Evolutionary conservation across 2,113 vertebrate species (phyloP).

Genomic region (Parotia lawesii): DNA sequence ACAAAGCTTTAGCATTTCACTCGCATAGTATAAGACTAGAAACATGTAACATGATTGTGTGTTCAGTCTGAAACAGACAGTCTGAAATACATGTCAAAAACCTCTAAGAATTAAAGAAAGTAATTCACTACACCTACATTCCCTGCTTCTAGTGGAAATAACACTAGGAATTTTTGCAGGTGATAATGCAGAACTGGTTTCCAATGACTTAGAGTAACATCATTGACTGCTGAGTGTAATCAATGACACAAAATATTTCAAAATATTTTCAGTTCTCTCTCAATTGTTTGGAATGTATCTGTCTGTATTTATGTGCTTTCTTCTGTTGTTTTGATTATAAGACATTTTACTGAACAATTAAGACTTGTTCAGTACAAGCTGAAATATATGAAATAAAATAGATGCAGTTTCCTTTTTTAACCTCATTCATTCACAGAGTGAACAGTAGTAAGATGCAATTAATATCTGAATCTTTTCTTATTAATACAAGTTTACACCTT

Average conservation of each 20-base stretch:
- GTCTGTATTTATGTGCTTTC: not conserved
- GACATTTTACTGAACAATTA: not conserved
- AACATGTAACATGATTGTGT: rapidly evolving
- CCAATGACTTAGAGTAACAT: not conserved
- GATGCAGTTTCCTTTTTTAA: not conserved
- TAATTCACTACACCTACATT: not conserved
- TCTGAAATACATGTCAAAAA: not conserved
- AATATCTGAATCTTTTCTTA: not conserved
- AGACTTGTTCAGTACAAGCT: not conserved
- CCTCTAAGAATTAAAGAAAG: not conserved
- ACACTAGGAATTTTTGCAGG: not conserved
- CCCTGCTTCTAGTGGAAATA: not conserved
- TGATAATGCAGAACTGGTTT: not conserved
- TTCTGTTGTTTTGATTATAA: not conserved
- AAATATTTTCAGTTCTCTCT: not conserved
- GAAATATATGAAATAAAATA: not conserved
- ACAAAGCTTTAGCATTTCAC: not conserved
- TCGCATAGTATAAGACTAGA: not conserved
- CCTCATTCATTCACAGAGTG: not conserved
- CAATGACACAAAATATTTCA: not conserved
- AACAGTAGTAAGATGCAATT: not conserved
- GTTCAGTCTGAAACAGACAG: not conserved
- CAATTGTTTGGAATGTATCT: not conserved
- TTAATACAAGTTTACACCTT: not conserved
- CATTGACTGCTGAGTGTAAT: not conserved